Conservation (phyloP, 92 coral and sea anemone species). For the Scolanthus callimorphus region DNA sequence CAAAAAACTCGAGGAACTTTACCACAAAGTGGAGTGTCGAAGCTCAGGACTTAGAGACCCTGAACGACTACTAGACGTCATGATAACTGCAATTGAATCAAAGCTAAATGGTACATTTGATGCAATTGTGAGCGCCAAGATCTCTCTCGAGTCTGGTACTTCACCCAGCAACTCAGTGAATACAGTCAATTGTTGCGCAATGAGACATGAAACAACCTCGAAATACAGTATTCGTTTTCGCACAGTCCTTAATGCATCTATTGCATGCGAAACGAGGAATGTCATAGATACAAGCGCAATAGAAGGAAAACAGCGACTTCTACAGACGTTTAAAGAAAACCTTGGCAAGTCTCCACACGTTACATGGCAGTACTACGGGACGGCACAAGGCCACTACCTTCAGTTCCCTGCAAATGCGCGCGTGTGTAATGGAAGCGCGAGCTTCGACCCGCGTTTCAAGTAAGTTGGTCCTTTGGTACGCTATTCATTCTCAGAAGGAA, state of each 20-base stretch:
- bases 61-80: not conserved
- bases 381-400: conserved; percentile 45
- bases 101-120: not conserved
- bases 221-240: conserved; percentile 6
- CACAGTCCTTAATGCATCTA: conserved; percentile 4
- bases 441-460: conserved; percentile 68
- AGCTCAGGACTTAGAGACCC: not conserved
- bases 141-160: not conserved
- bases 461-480: too few relatives aligned
- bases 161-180: not conserved
- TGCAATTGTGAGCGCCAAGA: conserved; percentile 1
- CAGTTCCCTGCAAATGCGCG: conserved; percentile 51
- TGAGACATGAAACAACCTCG: not conserved
- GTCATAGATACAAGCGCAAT: not conserved
- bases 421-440: conserved; percentile 33
- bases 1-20: conserved; percentile 4
- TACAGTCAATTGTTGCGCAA: conserved; percentile 3
- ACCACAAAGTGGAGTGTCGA: not conserved
- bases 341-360: conserved; percentile 17
- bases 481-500: too few relatives aligned
- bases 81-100: not conserved
- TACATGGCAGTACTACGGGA: conserved; percentile 74
- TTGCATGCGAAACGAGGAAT: conserved; percentile 2
- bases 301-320: not conserved
- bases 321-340: conserved; percentile 24